Base-by-base conservation (phyloP, 2,113 vertebrate genomes). In the Callopanchax toddi region DNA sequence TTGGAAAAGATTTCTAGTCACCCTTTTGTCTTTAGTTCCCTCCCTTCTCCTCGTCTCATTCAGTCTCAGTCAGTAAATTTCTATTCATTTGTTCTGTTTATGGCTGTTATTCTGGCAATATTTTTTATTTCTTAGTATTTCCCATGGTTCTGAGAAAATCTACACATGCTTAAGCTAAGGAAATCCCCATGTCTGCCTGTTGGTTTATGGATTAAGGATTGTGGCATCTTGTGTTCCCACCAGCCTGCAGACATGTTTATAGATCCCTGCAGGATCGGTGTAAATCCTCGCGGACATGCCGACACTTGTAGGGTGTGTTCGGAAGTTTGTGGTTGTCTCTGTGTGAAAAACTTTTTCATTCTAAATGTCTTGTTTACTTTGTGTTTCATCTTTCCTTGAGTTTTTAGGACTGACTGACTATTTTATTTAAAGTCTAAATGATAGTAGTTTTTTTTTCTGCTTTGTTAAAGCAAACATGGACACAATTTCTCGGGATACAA, bases 381-480 rank as follows among this genome's bases (percentile, higher is more conserved):
- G 29, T 8, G 4, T 32, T 32, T 4, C 29, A 4, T 5, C 62
- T 44, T 39, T n/a, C 1, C 0, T 44, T 61, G 64, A 52, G 10
- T 51, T 7, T 50, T 50, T 51, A 66, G 23, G 22, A 46, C 51
- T 59, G 71, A 73, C n/a, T 60, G 54, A 55, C 48, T 36, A 42
- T 60, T 81, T 76, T 69, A 76, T 74, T 82, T 69, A 55, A 49
- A 74, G 20, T 48, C 56, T n/a, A n/a, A n/a, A n/a, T n/a, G n/a
- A n/a, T n/a, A n/a, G n/a, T n/a, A n/a, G n/a, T n/a, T n/a, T n/a
- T n/a, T n/a, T n/a, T n/a, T n/a, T n/a, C n/a, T n/a, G n/a, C n/a
- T n/a, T n/a, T n/a, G n/a, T n/a, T n/a, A n/a, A n/a, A n/a, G n/a
- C n/a, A n/a, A n/a, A n/a, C n/a, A 37, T 13, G 4, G 36, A 37